Evolutionary conservation across 2,113 vertebrate genomes (phyloP), one percentile per base, ranked within the genome.

Genomic region (Gorsachius goisagi): DNA sequence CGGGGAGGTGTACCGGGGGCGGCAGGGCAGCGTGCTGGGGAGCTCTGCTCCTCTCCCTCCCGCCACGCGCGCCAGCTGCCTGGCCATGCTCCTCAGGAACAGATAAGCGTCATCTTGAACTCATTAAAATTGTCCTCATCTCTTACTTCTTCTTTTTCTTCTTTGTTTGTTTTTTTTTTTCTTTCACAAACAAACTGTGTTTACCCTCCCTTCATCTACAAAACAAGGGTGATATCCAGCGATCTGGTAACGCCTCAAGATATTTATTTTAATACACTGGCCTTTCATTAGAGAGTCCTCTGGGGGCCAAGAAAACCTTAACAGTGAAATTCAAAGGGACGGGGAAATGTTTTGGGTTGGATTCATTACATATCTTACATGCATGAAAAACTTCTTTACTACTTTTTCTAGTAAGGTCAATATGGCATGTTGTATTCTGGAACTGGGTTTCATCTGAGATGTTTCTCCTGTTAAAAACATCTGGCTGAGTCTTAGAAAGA

Each of bases 191-290:
- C 39, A 80, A 85, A 71, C 27, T 35, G 4, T 81, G n/a, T 74
- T 93, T 95, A 83, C 19, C 30, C n/a, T 71, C 33, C 41, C 28
- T 77, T 93, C 82, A 64, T 77, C 63, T 81, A 66, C 68, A 93
- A 88, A 96, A 84, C 63, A 84, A 77, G 44, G 20, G 33, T 80
- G n/a, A 58, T 86, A 91, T 41, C 77, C 68, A 71, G 53, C 14
- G 1, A 80, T 52, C 35, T 88, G 66, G 44, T 84, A 92, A 93
- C 27, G 23, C 30, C 44, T 64, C 17, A 72, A 69, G 50, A 63
- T 86, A 85, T 82, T 96, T 95, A 88, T 95, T 93, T 93, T 88
- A 88, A 73, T 82, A 87, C 27, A 47, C 14, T 68, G 39, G 17
- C 58, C 58, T 93, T 80, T 96, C 68, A 90, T 50, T 85, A 60